Conservation (phyloP, 2,888 invertebrate genomes). For the Chydorus sphaericus region DNA sequence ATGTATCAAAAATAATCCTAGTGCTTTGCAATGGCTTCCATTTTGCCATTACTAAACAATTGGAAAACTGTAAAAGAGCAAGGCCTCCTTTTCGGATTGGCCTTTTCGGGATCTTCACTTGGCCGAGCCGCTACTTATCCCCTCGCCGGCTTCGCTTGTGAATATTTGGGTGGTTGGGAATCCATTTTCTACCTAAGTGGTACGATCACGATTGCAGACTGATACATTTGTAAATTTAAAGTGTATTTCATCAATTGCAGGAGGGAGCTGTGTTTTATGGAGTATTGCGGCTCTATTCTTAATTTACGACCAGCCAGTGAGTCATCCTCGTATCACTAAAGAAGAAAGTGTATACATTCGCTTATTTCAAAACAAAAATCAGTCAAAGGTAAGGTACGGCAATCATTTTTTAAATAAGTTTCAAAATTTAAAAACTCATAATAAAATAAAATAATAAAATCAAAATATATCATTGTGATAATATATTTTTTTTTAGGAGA, state of each 20-base stretch:
- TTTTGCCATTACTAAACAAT: conserved; percentile 1
- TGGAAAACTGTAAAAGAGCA: conserved; percentile 8
- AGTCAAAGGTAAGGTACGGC: no score
- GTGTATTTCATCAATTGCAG: no score
- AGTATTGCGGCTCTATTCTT: conserved; percentile 31
- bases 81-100: conserved; percentile 21
- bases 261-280: conserved; percentile 33
- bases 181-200: conserved; percentile 43
- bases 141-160: conserved; percentile 39
- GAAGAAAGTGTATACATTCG: no score
- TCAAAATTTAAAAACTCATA: neutral
- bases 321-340: conserved; percentile 37
- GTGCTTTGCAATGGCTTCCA: neutral
- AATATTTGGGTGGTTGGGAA: conserved; percentile 44
- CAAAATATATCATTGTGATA: neutral
- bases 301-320: conserved; percentile 37
- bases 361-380: no score
- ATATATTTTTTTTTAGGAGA: conserved; percentile 14
- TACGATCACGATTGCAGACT: conserved; percentile 20
- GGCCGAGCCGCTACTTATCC: conserved; percentile 38
- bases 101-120: conserved; percentile 33
- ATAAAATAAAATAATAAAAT: neutral
- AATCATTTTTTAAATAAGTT: no score
- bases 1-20: neutral
- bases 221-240: no score